phyloP scores from a whole-genome alignment of 2,888 invertebrate genomes.

The Rhaphigaster nebulosa region DNA sequence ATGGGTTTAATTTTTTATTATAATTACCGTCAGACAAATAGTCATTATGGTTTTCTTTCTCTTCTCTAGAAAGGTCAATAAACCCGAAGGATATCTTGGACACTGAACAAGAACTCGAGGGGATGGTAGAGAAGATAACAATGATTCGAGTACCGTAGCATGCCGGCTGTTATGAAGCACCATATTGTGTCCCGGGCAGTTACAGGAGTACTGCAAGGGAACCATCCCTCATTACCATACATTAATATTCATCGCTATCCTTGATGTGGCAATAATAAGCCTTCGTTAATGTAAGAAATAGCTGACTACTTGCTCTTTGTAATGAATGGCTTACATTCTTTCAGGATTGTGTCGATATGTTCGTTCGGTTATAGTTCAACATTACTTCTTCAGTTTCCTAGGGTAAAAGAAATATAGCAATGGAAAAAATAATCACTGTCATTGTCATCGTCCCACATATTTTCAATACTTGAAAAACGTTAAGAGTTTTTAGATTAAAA shows the following conservation, averaged over 20 bases:
- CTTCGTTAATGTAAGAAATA: slow-evolving; percentile 20
- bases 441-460: no score
- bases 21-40: no score
- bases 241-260: slow-evolving; percentile 38
- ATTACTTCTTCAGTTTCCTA: not conserved
- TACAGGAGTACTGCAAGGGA: slow-evolving; percentile 20
- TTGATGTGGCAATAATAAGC: slow-evolving; percentile 24
- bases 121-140: not conserved
- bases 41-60: not conserved
- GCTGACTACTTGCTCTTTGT: not conserved
- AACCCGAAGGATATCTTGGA: not conserved
- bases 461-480: no score
- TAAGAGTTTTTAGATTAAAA: no score
- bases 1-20: no score
- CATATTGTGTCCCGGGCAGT: not conserved
- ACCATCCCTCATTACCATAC: slow-evolving; percentile 33
- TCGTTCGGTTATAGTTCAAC: not conserved
- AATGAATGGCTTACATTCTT: not conserved
- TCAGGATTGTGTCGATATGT: no score
- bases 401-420: no score
- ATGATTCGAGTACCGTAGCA: not conserved
- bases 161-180: not conserved
- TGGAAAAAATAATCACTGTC: no score
- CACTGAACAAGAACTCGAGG: not conserved
- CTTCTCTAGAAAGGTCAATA: not conserved